Base-by-base conservation (phyloP, 2,888 invertebrate species). In the Tethea ocularis region DNA sequence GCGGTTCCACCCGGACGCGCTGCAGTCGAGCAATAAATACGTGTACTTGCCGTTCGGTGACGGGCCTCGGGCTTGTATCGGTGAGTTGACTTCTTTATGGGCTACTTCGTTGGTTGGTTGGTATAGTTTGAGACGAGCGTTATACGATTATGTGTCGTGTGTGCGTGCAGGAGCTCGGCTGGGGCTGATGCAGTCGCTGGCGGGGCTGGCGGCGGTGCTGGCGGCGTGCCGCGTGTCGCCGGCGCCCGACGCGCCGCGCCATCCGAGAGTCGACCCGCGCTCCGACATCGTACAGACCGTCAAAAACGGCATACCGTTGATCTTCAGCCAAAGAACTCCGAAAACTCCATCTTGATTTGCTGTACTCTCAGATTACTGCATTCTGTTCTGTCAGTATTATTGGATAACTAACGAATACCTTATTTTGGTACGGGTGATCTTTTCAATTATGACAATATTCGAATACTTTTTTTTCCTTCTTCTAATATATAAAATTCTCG, bases 171-270 rank as follows among this genome's bases (percentile, higher is more conserved):
- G 87, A n/a, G 83, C 80, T 36, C 84, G 88, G 0, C 59, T 88
- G 55, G 88, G 89, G 0, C 64, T 78, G 51, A 87, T 89, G 88
- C 88, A 89, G 78, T 86, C 88, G 13, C 73, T 88, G 68, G 86
- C 88, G 0, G 88, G 88, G 2, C 72, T 88, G 57, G 87, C 87
- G 22, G 85, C 87, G 17, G 63, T 89, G 24, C 75, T 89, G 61
- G 72, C 82, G 5, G 62, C 62, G 58, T 83, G 75, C 63, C 58
- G 74, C 0, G 85, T 88, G 57, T 53, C 66, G 13, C 87, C 88
- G 6, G 83, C 82, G 4, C 62, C 71, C 0, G 64, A 57, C 20
- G 72, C 83, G 5, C 58, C 63, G 33, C 75, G 82, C 7, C 57
- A 72, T 6, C 86, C 83, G 0, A 13, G 29, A 17, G 66, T 82